phyloP scores from a whole-genome alignment of 1,140 invertebrate genomes.

The Caenorhabditis latens region DNA sequence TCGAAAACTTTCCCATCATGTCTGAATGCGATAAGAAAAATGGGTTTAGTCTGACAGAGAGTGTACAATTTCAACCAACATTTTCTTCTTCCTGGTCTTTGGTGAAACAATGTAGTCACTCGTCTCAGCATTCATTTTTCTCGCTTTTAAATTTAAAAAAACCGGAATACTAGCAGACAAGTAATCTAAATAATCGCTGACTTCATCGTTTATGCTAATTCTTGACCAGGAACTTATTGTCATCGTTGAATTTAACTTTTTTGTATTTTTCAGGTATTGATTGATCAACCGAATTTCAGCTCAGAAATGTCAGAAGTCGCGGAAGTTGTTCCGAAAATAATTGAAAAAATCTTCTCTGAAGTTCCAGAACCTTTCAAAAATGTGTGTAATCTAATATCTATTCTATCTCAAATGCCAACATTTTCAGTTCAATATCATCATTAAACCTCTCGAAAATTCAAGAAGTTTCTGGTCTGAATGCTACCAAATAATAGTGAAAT shows the following conservation, averaged over 20 bases:
- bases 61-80: not conserved
- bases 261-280: not conserved
- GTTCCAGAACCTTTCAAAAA: slow-evolving; percentile 30
- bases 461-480: slow-evolving; percentile 49
- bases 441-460: slow-evolving; percentile 30
- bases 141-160: too few relatives aligned
- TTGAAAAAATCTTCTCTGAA: not conserved
- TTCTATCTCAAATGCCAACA: too few relatives aligned
- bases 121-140: too few relatives aligned
- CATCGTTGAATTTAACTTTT: not conserved
- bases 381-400: not conserved
- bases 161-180: too few relatives aligned
- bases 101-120: too few relatives aligned
- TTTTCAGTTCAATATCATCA: slow-evolving; percentile 8
- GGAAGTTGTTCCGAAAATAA: slow-evolving; percentile 14
- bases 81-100: slow-evolving; percentile 25
- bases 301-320: slow-evolving; percentile 1
- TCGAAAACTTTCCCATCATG: not conserved
- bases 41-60: not conserved
- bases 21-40: slow-evolving; percentile 13
- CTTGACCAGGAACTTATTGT: too few relatives aligned
- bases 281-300: not conserved
- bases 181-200: too few relatives aligned
- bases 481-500: slow-evolving; percentile 11
- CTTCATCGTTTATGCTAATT: too few relatives aligned